Conservation (phyloP, 2,797 vertebrate species). For the Semotilus atromaculatus region DNA sequence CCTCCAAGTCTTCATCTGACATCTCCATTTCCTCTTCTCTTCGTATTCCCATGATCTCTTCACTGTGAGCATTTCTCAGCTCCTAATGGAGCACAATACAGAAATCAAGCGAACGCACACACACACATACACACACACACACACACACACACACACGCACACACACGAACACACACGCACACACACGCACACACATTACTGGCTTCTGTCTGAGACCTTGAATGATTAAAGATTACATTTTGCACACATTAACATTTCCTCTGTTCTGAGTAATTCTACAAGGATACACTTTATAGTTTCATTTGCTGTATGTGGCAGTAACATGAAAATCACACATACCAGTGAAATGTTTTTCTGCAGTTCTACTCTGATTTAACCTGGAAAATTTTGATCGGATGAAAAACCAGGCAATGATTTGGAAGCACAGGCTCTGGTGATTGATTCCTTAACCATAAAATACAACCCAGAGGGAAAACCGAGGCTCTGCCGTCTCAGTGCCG, state of each 20-base stretch:
- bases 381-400: constrained; percentile 27
- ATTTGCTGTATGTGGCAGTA: constrained; percentile 13
- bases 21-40: constrained; percentile 98
- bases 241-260: constrained; percentile 19
- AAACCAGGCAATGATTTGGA: constrained; percentile 38
- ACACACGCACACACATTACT: constrained; percentile 42
- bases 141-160: constrained; percentile 20
- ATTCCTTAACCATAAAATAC: constrained; percentile 44
- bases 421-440: constrained; percentile 43
- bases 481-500: constrained; percentile 45
- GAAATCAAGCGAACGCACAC: constrained; percentile 42
- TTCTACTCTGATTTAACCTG: constrained; percentile 9
- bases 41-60: constrained; percentile 95
- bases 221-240: constrained; percentile 26
- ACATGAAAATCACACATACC: not conserved
- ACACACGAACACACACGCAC: constrained; percentile 25
- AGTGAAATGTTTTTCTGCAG: not conserved
- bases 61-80: constrained; percentile 93
- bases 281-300: not conserved
- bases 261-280: constrained; percentile 5
- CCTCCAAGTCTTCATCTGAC: constrained; percentile 91
- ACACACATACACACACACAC: constrained; percentile 41
- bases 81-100: constrained; percentile 78
- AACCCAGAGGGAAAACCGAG: constrained; percentile 44
- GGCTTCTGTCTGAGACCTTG: constrained; percentile 41